Evolutionary conservation across 2,797 vertebrate species (phyloP).

Genomic region (Ibycter americanus): DNA sequence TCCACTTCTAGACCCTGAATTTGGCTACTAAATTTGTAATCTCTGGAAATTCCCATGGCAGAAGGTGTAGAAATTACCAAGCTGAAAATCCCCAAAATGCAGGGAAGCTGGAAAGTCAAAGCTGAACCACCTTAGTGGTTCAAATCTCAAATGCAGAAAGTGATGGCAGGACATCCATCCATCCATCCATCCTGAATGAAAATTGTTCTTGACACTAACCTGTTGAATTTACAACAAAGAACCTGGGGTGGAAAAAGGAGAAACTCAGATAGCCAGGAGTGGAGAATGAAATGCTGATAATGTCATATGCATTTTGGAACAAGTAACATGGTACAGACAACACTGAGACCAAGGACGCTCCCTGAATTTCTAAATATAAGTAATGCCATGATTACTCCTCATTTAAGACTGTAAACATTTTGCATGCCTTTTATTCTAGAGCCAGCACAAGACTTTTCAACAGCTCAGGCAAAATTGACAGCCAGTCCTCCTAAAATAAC

Average conservation of each 20-base stretch:
- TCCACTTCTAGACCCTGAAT: background rate
- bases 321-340: background rate
- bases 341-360: background rate
- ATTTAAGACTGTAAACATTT: background rate
- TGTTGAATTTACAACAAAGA: background rate
- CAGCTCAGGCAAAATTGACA: background rate
- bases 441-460: background rate
- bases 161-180: background rate
- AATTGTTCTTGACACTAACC: background rate
- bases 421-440: background rate
- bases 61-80: background rate
- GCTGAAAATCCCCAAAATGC: background rate
- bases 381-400: background rate
- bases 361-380: background rate
- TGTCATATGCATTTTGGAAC: background rate
- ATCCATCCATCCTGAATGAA: background rate
- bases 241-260: background rate
- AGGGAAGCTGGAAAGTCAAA: background rate
- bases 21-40: background rate
- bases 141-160: background rate
- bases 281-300: background rate
- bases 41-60: background rate
- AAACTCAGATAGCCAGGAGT: background rate
- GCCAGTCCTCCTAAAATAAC: slow-evolving; percentile 12
- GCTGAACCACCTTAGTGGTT: background rate